phyloP scores from a whole-genome alignment of 2,797 vertebrate genomes.

The Tragelaphus oryx region DNA sequence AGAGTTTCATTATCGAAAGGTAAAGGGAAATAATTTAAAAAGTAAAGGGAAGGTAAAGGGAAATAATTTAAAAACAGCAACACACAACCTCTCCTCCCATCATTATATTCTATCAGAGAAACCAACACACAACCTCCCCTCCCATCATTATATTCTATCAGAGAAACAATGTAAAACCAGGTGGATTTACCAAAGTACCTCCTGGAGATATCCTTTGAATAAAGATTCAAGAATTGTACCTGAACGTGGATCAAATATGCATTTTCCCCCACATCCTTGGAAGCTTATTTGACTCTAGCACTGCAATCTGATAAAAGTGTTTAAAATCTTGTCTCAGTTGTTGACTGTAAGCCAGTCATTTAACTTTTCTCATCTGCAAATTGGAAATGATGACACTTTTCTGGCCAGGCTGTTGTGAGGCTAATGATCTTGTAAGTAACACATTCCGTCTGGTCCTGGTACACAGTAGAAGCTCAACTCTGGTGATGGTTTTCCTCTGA shows the following conservation, averaged over 20 bases:
- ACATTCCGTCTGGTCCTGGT: not conserved
- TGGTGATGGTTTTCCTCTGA: not conserved
- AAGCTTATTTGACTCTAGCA: not conserved
- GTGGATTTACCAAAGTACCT: not conserved
- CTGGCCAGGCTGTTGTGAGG: not conserved
- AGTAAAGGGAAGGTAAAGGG: not conserved
- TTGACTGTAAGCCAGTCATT: not conserved
- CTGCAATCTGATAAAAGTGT: not conserved
- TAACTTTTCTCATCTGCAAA: not conserved
- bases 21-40: not conserved
- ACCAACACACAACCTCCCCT: not conserved
- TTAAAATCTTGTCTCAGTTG: not conserved
- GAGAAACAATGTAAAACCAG: not conserved
- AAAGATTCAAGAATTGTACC: not conserved
- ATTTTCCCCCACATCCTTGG: fast-evolving
- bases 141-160: not conserved
- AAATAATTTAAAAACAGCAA: not conserved
- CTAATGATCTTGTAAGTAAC: not conserved
- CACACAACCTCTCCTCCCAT: not conserved
- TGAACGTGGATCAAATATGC: not conserved
- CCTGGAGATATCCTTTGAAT: not conserved
- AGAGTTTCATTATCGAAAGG: not conserved
- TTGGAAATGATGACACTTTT: not conserved
- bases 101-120: not conserved
- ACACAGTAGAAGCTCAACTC: too few species aligned